A percentile compares a stretch with the other conserved stretches of the same genome.
Conservation (phyloP, 1,140 invertebrate species). For the Drosophila rhopaloa region DNA sequence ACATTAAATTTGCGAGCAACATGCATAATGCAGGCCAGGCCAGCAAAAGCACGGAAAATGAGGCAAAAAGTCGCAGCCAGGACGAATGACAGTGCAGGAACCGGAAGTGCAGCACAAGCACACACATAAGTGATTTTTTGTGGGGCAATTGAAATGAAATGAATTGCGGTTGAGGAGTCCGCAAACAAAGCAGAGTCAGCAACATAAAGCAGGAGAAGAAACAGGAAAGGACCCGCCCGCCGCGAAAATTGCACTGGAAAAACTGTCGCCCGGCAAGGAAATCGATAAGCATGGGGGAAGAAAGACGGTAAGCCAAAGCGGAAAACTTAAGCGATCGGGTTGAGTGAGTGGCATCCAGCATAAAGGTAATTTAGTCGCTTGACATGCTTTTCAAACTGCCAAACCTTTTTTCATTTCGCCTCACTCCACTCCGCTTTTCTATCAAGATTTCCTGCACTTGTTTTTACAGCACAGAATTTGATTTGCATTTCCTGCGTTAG, state of each 20-base stretch:
- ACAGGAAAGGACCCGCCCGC: slow-evolving; percentile 6
- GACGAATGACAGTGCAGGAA: slow-evolving; percentile 40
- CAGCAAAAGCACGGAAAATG: slow-evolving; percentile 1
- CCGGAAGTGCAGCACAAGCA: slow-evolving; percentile 68
- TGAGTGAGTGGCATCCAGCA: slow-evolving; percentile 23
- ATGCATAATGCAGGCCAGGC: slow-evolving; percentile 67
- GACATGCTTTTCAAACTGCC: slow-evolving; percentile 76
- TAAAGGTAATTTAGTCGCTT: slow-evolving; percentile 78
- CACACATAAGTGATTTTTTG: slow-evolving; percentile 20
- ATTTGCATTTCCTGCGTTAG: slow-evolving; percentile 35
- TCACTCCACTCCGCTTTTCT: slow-evolving; percentile 4
- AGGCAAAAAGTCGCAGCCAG: slow-evolving; percentile 31
- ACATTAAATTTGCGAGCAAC: slow-evolving; percentile 72
- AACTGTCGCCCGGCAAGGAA: slow-evolving; percentile 35
- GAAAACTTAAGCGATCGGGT: slow-evolving; percentile 12
- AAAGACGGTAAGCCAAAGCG: background rate
- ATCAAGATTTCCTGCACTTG: slow-evolving; percentile 27
- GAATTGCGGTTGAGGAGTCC: slow-evolving; percentile 66
- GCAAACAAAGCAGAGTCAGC: slow-evolving; percentile 61
- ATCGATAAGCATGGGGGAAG: slow-evolving; percentile 32
- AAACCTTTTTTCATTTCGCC: slow-evolving; percentile 54
- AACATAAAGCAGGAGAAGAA: slow-evolving; percentile 27
- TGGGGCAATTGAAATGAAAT: slow-evolving; percentile 74
- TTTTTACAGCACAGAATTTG: slow-evolving; percentile 39
- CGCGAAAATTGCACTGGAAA: slow-evolving; percentile 32